Base-by-base conservation (phyloP, 2,797 vertebrate species). In the Poecilia wingei region DNA sequence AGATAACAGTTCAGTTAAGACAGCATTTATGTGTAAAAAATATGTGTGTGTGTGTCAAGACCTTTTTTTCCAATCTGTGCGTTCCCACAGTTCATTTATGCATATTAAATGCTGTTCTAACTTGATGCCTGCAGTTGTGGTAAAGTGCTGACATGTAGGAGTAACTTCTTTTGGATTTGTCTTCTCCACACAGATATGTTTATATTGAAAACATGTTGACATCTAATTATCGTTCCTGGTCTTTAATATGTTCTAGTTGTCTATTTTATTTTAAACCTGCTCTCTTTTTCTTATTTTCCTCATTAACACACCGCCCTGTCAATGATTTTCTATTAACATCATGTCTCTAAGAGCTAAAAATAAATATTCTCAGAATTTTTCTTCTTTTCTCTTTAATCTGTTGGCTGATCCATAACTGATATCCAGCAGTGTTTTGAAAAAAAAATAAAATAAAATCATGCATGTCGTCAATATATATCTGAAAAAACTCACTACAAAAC, bases 1-100 rank as follows among this genome's bases (percentile, higher is more conserved):
- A 14, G 69, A 84, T 73, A 55, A 64, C 74, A 75, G 28, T 76
- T 61, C 9, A 33, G 59, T 33, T 33, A 33, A 61, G 59, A 61
- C 59, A 33, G 59, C 13, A 61, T 61, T 33, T 33, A 61, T 61
- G 59, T 33, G 14, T 61, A 33, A 33, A 33, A 43, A 33, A 16
- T 33, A 61, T 33, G 5, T 33, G 4, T 33, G 16, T 45, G 22
- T 69, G 66, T n/a, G 41, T 70, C 25, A 3, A 45, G 25, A 45
- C 41, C 68, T 43, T 25, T 41, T 41, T 41, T 41, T 41, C 22
- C 12, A 43, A 2, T n/a, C 3, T 70, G 12, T 45, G 39, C 4
- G 14, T 70, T 70, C 5, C 12, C 25, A 7, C 22, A 28, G 22
- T 45, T 41, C 64, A 68, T 41, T 70, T 45, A n/a, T 45, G 41